Evolutionary conservation across 2,797 vertebrate genomes (phyloP).

Genomic region (Trichosurus vulpecula): DNA sequence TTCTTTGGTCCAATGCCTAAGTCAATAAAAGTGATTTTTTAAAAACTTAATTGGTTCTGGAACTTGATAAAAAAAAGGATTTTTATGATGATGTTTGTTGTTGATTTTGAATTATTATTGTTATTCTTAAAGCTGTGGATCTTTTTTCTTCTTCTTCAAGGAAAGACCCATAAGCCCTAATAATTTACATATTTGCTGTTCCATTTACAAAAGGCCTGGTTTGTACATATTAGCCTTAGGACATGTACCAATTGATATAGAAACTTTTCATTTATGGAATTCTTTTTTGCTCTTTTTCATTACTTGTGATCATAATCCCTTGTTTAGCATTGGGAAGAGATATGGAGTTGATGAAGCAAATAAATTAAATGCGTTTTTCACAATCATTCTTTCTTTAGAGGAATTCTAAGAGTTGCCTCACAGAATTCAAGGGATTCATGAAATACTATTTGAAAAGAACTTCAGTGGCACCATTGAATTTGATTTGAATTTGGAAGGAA

Average conservation of each 20-base stretch:
- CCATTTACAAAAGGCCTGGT: slow-evolving; percentile 11
- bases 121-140: slow-evolving; percentile 36
- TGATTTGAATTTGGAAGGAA: not conserved
- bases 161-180: slow-evolving; percentile 6
- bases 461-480: not conserved
- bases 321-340: not conserved
- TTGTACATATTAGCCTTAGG: not conserved
- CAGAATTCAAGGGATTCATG: not conserved
- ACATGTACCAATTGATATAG: not conserved
- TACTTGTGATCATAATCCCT: not conserved
- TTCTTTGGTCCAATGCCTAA: slow-evolving; percentile 33
- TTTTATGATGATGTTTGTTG: not conserved
- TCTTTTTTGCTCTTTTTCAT: not conserved
- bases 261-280: not conserved
- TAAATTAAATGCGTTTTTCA: not conserved
- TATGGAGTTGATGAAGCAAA: not conserved
- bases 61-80: slow-evolving; percentile 49
- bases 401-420: not conserved
- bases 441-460: not conserved
- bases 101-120: slow-evolving; percentile 39
- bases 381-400: not conserved
- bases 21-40: slow-evolving; percentile 39
- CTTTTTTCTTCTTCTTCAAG: slow-evolving; percentile 11
- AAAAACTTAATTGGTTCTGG: slow-evolving; percentile 28
- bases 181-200: slow-evolving; percentile 26